phyloP scores from a whole-genome alignment of 2,888 invertebrate genomes.

The Parasteatoda lunata region DNA sequence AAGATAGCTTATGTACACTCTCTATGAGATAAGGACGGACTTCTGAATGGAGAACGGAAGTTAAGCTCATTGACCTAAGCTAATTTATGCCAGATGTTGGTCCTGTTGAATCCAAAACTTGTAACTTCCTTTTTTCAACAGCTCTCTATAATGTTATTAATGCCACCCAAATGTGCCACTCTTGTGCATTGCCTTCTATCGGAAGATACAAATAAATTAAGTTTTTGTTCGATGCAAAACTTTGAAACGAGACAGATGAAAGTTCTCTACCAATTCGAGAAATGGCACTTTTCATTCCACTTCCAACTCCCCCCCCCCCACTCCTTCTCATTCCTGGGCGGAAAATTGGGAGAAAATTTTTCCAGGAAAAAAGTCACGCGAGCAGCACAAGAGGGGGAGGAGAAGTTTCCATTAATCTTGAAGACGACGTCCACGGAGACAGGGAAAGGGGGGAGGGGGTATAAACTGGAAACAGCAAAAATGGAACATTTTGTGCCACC shows the following conservation, averaged over 20 bases:
- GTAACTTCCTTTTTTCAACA: no score
- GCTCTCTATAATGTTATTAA: neutral
- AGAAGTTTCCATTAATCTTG: constrained; percentile 25
- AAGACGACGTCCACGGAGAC: constrained; percentile 8
- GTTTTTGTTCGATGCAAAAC: neutral
- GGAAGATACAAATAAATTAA: neutral
- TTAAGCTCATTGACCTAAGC: no score
- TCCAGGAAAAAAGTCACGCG: constrained; percentile 40
- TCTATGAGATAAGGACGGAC: no score
- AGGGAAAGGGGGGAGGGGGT: neutral
- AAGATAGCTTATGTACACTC: no score
- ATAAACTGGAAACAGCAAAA: neutral
- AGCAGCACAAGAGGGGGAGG: constrained; percentile 6
- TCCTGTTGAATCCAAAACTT: no score
- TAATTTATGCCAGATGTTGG: no score
- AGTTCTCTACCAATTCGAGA: neutral
- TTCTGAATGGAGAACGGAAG: no score
- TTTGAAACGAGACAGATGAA: neutral
- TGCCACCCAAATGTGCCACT: neutral
- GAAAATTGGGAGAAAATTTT: constrained; percentile 39
- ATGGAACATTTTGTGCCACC: neutral
- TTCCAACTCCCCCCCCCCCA: neutral
- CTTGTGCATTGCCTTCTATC: neutral
- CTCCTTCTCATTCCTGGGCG: neutral
- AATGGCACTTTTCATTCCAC: constrained; percentile 10